A percentile compares a stretch with the other conserved stretches of the same genome.
Conservation (phyloP, 2,113 vertebrate species). For the Glaucidium brasilianum region DNA sequence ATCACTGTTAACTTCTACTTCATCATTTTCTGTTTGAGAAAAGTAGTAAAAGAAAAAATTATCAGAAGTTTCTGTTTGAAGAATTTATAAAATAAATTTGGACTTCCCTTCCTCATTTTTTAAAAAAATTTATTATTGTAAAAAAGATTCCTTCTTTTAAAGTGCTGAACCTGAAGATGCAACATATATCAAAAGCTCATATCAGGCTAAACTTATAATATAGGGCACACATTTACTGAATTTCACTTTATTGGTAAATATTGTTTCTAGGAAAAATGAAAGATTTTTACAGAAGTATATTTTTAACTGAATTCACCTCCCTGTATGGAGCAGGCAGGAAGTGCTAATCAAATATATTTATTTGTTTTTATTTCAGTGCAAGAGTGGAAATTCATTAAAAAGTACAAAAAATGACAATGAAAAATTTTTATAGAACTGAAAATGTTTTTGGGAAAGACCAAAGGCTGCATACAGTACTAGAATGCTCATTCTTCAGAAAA, state of each 20-base stretch:
- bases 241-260: neutral
- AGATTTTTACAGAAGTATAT: neutral
- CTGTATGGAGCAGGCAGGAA: neutral
- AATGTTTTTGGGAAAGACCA: neutral
- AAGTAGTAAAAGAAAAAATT: neutral
- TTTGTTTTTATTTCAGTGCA: neutral
- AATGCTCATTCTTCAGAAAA: neutral
- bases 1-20: neutral
- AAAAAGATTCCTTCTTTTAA: neutral
- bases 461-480: neutral
- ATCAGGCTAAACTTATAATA: neutral
- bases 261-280: neutral
- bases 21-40: conserved; percentile 8
- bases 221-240: neutral
- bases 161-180: neutral
- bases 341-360: neutral
- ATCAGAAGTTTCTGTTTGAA: neutral
- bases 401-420: neutral
- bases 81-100: neutral
- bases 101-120: fast-evolving
- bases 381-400: neutral
- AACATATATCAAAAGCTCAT: neutral
- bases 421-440: neutral
- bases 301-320: neutral
- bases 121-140: neutral